Conservation (phyloP, 2,797 vertebrate species). For the Chloroceryle inda region DNA sequence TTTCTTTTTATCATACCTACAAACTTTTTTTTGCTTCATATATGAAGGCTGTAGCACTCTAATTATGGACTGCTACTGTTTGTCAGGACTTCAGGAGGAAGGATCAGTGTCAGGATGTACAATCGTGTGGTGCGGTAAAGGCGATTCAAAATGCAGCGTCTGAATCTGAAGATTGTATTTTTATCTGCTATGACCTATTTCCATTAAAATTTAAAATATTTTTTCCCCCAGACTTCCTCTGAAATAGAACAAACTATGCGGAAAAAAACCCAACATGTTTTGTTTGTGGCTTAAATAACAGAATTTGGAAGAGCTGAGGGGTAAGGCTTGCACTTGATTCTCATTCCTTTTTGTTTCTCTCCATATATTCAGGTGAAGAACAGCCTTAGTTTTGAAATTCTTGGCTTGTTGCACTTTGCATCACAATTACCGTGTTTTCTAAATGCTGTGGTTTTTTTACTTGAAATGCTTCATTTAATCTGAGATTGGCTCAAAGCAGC, state of each 20-base stretch:
- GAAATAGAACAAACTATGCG: background rate
- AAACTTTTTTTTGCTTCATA: background rate
- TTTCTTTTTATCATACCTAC: background rate
- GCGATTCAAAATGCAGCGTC: background rate
- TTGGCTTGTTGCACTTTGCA: background rate
- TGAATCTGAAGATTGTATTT: background rate
- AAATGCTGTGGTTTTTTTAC: background rate
- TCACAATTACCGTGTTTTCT: background rate
- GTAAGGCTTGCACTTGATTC: background rate
- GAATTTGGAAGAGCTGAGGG: background rate
- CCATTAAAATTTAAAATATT: background rate
- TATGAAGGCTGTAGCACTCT: background rate
- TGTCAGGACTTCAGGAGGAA: background rate
- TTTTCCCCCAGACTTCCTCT: background rate
- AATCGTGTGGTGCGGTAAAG: background rate
- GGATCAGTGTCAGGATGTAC: background rate
- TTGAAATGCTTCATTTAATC: background rate
- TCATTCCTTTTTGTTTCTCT: background rate
- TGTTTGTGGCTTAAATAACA: background rate
- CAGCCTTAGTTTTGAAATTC: background rate
- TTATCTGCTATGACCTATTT: background rate
- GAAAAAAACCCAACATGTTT: accelerated
- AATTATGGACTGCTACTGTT: background rate
- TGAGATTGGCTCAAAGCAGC: background rate
- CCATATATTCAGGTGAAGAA: background rate